Evolutionary conservation across 2,888 invertebrate genomes (phyloP).

Genomic region (Phrixothrix hirtus): DNA sequence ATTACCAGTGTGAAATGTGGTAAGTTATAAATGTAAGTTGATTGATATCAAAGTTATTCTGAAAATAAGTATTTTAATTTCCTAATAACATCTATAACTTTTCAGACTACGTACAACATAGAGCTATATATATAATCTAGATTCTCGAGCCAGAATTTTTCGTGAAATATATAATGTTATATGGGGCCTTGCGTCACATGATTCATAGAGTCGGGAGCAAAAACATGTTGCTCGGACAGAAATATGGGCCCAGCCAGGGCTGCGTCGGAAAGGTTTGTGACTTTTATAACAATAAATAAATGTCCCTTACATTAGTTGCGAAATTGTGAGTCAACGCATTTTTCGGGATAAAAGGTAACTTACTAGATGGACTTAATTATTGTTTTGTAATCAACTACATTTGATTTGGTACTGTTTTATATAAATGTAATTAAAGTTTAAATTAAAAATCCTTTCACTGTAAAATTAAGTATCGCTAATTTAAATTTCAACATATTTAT

Average conservation of each 20-base stretch:
- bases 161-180: conserved; percentile 40
- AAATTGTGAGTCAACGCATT: conserved; percentile 25
- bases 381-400: too few relatives aligned
- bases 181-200: conserved; percentile 41
- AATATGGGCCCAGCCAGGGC: conserved; percentile 48
- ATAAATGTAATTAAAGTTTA: too few relatives aligned
- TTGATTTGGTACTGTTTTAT: too few relatives aligned
- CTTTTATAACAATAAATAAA: conserved; percentile 53
- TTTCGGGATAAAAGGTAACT: conserved; percentile 17
- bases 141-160: conserved; percentile 30
- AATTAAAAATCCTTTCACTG: too few relatives aligned
- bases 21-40: too few relatives aligned
- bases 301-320: conserved; percentile 39
- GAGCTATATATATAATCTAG: too few relatives aligned
- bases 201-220: conserved; percentile 52
- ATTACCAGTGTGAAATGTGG: too few relatives aligned
- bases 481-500: neutral
- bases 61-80: conserved; percentile 12
- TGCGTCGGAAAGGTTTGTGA: conserved; percentile 51
- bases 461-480: too few relatives aligned
- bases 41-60: too few relatives aligned
- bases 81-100: conserved; percentile 14
- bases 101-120: conserved; percentile 9
- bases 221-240: conserved; percentile 56
- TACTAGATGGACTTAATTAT: too few relatives aligned